Conservation (phyloP, 2,888 invertebrate genomes). For the Philonicus albiceps region DNA sequence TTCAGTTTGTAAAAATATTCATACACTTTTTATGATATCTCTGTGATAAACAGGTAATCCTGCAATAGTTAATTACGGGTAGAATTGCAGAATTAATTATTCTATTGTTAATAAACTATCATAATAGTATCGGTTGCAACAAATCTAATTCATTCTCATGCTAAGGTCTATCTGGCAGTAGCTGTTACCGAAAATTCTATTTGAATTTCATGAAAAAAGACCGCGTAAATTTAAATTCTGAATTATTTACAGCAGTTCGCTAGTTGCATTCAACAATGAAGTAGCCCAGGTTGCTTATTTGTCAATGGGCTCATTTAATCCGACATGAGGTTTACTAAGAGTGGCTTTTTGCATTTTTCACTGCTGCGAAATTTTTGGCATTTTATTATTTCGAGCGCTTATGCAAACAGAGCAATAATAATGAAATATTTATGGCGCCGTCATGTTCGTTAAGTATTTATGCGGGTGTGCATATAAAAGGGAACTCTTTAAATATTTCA, state of each 20-base stretch:
- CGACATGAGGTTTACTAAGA: not conserved
- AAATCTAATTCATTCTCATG: not conserved
- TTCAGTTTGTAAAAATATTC: not conserved
- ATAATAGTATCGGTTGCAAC: not conserved
- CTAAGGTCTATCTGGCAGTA: not conserved
- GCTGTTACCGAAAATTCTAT: not conserved
- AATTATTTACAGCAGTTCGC: not conserved
- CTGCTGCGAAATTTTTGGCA: not conserved
- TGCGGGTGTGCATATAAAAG: not conserved
- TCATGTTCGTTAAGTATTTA: constrained; percentile 14
- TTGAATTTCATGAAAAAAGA: not conserved
- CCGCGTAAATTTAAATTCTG: not conserved
- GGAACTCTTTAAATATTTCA: constrained; percentile 29
- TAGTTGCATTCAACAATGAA: not conserved
- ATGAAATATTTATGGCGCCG: constrained; percentile 16
- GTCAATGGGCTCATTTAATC: not conserved
- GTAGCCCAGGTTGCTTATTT: not conserved
- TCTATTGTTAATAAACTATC: not conserved
- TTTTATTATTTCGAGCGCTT: not conserved
- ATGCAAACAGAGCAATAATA: constrained; percentile 6
- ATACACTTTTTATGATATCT: not conserved
- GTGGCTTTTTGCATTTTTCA: not conserved
- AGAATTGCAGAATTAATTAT: too few species aligned
- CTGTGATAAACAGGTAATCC: not conserved
- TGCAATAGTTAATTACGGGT: not conserved